Base-by-base conservation (phyloP, 2,113 vertebrate genomes). In the Illadopsis cleaveri region DNA sequence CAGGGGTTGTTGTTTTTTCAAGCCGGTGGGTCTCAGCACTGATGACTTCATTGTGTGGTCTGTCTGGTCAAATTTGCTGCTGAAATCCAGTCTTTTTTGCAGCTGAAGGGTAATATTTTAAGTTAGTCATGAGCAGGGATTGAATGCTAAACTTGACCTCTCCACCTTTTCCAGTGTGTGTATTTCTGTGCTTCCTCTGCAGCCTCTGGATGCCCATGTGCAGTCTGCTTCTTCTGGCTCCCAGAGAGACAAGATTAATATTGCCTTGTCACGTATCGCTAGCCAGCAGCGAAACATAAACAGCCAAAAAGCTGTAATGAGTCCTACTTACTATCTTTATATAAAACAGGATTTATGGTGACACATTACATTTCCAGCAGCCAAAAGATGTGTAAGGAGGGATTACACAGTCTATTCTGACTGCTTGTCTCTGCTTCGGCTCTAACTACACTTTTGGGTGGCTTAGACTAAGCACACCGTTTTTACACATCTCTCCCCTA, bases 31-130 rank as follows among this genome's bases (percentile, higher is more conserved):
- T 97, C 93, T 96, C 76, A 82, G 90, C 1, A 3, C 72, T 90
- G 92, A 97, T 83, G 92, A 96, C 72, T 96, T 94, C 96, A 97
- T 92, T 94, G 88, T 97, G 94, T 95, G 95, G 94, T 93, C 96
- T 6, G 56, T 96, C 93, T 96, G 86, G 94, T 95, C 72, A 96
- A 71, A 93, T 86, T 64, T 86, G 92, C 88, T 94, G 88, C 86
- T 96, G 90, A 96, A 96, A 96, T 94, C 72, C 82, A 94, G 88
- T 72, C 86, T 51, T 78, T 78, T 75, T 82, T 6, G 25, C 82
- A 94, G 86, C 44, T 76, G 86, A 97, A 93, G 77, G 72, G 86
- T 82, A 96, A 90, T 95, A 96, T 95, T 96, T 97, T 93, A 94
- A 93, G 82, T 89, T 83, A 84, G 83, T 91, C 91, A 71, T 53